phyloP scores from a whole-genome alignment of 2,797 vertebrate species.

The Vireo griseus region DNA sequence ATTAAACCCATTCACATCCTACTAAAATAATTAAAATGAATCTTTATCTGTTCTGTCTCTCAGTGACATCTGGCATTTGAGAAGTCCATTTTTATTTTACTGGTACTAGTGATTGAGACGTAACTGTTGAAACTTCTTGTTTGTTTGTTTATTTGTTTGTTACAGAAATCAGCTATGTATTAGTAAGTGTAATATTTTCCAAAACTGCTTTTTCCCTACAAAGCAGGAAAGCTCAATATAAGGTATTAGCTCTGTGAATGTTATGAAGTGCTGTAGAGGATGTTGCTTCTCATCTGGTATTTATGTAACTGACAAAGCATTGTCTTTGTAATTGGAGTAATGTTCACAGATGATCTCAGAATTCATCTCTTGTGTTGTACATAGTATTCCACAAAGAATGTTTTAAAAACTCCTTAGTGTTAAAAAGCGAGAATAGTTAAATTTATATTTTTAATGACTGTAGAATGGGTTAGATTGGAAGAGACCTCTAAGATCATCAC shows the following conservation, averaged over 20 bases:
- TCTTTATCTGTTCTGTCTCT: neutral
- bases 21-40: neutral
- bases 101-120: neutral
- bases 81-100: neutral
- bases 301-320: neutral
- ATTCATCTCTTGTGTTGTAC: neutral
- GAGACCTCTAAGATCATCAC: neutral
- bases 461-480: neutral
- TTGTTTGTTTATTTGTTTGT: neutral
- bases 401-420: neutral
- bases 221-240: neutral
- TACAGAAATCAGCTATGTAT: neutral
- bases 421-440: neutral
- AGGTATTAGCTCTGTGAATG: neutral
- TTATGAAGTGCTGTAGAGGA: neutral
- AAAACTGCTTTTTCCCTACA: neutral
- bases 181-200: neutral
- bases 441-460: neutral
- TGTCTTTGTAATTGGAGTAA: neutral
- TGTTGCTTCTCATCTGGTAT: neutral
- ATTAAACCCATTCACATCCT: neutral
- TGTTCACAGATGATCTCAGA: neutral
- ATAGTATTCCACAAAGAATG: neutral
- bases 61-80: neutral
- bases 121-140: neutral